Evolutionary conservation across 2,113 vertebrate species (phyloP), one percentile per base, ranked within the genome.

Genomic region (Columba janthina): DNA sequence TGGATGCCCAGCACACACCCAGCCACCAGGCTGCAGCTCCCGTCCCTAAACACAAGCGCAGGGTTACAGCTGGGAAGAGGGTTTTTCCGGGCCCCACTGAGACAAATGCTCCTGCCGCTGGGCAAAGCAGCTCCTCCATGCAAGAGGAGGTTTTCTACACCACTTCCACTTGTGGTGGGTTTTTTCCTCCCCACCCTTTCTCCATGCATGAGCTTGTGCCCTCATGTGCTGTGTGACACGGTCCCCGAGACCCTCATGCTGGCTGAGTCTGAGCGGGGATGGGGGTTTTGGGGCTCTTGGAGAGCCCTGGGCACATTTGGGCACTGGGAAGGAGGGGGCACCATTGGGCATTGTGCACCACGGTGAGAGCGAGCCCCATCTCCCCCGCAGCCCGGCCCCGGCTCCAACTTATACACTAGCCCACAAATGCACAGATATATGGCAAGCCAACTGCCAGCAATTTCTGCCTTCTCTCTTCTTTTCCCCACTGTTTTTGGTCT

Each of bases 151-250:
- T 26, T 85, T 89, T 11, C 36, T 21, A 3, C 26, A 17, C 10
- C 32, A 2, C 14, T 28, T 18, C 10, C n/a, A 19, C 19, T 6
- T 76, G 26, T 21, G 19, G 26, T 40, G 62, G 22, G 9, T 28
- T 24, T 51, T 64, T 48, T n/a, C 32, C 11, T 12, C 12, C 12
- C 15, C 4, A 16, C 8, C 3, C 4, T 15, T 54, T n/a, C 32
- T 22, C 36, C 9, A 2, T 5, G 51, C 13, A 4, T 2, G 56
- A 53, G 26, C 22, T 14, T 81, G 15, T 74, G 46, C 26, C 36
- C 32, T 12, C 36, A 15, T 5, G 6, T 83, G 20, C 31, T 0
- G 0, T 1, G 10, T 40, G 34, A 28, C 8, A 5, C 1, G 1
- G 31, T 12, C 36, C 53, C 76, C 2, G 6, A 46, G 38, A 64